These are phyloP conservation scores for Tortrix viridana DNA, from an alignment of 2,888 invertebrate genomes.

Conservation along the genomic window DNA sequence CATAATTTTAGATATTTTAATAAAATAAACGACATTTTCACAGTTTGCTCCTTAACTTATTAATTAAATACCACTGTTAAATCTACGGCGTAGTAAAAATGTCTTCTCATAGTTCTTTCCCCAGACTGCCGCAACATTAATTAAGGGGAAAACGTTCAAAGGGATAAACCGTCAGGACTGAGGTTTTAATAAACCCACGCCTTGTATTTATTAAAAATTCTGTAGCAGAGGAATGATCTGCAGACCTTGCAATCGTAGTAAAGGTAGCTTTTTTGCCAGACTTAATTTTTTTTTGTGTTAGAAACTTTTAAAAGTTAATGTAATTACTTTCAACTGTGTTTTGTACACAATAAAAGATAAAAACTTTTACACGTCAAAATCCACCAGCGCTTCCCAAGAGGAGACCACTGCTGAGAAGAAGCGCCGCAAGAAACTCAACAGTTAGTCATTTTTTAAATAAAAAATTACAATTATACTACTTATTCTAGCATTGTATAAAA, in stretches of 20 bases:
- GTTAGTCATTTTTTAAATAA: no score
- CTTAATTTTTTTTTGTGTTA: neutral
- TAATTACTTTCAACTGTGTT: no score
- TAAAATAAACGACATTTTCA: no score
- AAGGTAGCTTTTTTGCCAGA: neutral
- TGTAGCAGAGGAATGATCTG: conserved; percentile 40
- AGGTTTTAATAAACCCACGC: conserved; percentile 60
- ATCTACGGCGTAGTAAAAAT: neutral
- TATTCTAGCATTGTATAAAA: no score
- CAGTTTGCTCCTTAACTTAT: neutral
- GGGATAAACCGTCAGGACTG: conserved; percentile 56
- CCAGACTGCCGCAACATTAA: conserved; percentile 50
- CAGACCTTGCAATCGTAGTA: neutral
- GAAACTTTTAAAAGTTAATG: no score
- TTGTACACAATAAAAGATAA: no score
- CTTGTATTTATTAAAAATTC: conserved; percentile 70
- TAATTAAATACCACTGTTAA: conserved; percentile 1
- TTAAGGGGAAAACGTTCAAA: conserved; percentile 56
- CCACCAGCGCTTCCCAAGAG: no score
- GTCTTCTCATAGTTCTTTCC: conserved; percentile 12
- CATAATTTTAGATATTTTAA: no score
- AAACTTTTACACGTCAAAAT: no score
- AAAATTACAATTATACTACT: no score
- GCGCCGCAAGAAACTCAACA: no score
- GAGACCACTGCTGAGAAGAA: no score